A percentile compares a stretch with the other conserved stretches of the same genome.
Evolutionary conservation across 2,888 invertebrate species (phyloP).

Genomic region (Sussaba pulchella): DNA sequence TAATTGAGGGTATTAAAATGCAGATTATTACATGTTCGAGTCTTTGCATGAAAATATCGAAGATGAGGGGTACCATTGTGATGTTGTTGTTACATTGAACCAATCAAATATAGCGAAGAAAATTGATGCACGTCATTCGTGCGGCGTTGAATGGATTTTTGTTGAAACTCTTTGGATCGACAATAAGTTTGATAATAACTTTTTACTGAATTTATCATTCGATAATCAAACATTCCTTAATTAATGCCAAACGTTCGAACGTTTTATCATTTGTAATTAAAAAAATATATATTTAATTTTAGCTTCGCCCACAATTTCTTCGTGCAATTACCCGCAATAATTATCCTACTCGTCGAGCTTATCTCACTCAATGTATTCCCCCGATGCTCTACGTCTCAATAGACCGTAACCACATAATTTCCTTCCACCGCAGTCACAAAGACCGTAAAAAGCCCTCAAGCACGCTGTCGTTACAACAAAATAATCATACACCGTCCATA

Average conservation of each 20-base stretch:
- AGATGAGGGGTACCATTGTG: background rate
- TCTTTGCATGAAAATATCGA: background rate
- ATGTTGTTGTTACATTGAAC: background rate
- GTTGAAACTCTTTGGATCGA: too few relatives aligned
- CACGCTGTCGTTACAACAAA: background rate
- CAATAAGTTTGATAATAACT: too few relatives aligned
- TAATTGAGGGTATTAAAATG: background rate
- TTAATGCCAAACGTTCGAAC: background rate
- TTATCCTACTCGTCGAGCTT: background rate
- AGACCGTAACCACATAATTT: too few relatives aligned
- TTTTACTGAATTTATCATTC: too few relatives aligned
- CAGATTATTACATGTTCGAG: background rate
- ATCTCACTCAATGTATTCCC: too few relatives aligned
- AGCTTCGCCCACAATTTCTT: background rate
- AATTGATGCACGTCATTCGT: too few relatives aligned
- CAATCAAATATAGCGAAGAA: background rate
- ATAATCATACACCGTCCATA: background rate
- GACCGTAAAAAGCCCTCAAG: too few relatives aligned
- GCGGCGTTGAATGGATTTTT: too few relatives aligned
- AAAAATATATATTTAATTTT: background rate
- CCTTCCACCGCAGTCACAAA: too few relatives aligned
- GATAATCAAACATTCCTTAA: too few relatives aligned
- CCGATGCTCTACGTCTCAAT: too few relatives aligned
- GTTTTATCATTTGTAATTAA: background rate
- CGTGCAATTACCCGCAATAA: background rate